A percentile compares a stretch with the other conserved stretches of the same genome.
Conservation (phyloP, 2,797 vertebrate species). For the Coranthus polyacanthus region DNA sequence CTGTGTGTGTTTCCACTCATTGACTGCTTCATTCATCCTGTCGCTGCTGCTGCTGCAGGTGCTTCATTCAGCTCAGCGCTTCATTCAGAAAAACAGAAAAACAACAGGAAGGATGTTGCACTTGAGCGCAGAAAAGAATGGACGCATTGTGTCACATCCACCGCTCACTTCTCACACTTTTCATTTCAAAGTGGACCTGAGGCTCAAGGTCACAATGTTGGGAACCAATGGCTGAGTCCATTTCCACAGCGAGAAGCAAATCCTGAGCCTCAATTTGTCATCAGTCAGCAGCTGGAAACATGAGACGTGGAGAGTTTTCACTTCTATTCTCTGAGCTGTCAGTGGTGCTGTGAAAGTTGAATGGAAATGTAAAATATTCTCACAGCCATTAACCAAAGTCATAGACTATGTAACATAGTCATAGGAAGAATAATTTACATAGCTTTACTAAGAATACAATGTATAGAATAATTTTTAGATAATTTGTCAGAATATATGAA, state of each 20-base stretch:
- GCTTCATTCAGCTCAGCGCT: slow-evolving; percentile 52
- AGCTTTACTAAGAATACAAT: too few species aligned
- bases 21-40: slow-evolving; percentile 30
- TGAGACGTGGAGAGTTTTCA: slow-evolving; percentile 14
- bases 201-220: slow-evolving; percentile 71
- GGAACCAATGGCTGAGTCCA: slow-evolving; percentile 70
- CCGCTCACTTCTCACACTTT: slow-evolving; percentile 77
- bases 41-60: slow-evolving; percentile 63
- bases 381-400: too few species aligned
- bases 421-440: too few species aligned
- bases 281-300: slow-evolving; percentile 33
- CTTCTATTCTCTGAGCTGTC: slow-evolving; percentile 2
- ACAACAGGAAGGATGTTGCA: slow-evolving; percentile 81
- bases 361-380: too few species aligned
- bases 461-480: too few species aligned
- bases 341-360: neutral
- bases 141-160: slow-evolving; percentile 76
- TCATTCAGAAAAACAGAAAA: slow-evolving; percentile 74
- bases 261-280: slow-evolving; percentile 1
- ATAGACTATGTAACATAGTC: too few species aligned
- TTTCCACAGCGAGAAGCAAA: slow-evolving; percentile 32
- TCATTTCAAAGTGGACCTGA: slow-evolving; percentile 65
- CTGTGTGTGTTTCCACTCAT: slow-evolving; percentile 50
- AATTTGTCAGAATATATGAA: too few species aligned
- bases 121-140: slow-evolving; percentile 69